Conservation (phyloP, 2,888 invertebrate genomes). For the Xanthia togata region DNA sequence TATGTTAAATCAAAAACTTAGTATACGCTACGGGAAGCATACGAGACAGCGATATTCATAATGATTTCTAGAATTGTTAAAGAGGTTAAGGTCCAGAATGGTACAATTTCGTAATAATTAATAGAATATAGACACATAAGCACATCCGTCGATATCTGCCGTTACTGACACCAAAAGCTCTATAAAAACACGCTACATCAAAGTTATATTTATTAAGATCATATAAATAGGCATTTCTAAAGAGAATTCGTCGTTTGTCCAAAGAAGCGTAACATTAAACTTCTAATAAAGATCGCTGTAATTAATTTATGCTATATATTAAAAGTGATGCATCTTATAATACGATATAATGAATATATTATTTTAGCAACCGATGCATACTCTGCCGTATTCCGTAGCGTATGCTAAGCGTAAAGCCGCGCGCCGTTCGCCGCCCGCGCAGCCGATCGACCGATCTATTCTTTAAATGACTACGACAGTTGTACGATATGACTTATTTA, state of each 20-base stretch:
- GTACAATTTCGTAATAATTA: slow-evolving; percentile 53
- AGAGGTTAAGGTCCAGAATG: slow-evolving; percentile 44
- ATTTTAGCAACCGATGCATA: slow-evolving; percentile 38
- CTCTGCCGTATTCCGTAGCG: slow-evolving; percentile 57
- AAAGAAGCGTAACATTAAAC: slow-evolving; percentile 50
- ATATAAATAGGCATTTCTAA: slow-evolving; percentile 58
- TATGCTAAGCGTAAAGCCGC: slow-evolving; percentile 52
- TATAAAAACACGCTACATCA: slow-evolving; percentile 63
- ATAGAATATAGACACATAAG: slow-evolving; percentile 60
- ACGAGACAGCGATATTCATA: slow-evolving; percentile 45
- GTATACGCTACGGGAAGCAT: slow-evolving; percentile 63
- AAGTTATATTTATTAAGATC: slow-evolving; percentile 55
- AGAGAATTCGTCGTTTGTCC: slow-evolving; percentile 53
- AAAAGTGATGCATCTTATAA: slow-evolving; percentile 50
- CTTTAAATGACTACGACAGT: slow-evolving; percentile 76
- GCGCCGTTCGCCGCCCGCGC: slow-evolving; percentile 40
- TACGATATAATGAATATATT: slow-evolving; percentile 56
- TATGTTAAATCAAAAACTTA: slow-evolving; percentile 66
- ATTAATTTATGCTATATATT: slow-evolving; percentile 54
- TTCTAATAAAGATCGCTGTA: slow-evolving; percentile 52
- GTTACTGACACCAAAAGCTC: slow-evolving; percentile 64
- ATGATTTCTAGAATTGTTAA: slow-evolving; percentile 41
- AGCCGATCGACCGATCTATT: slow-evolving; percentile 60
- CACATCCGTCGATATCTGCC: slow-evolving; percentile 40
- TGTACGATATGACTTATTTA: slow-evolving; percentile 80